phyloP scores from a whole-genome alignment of 2,113 vertebrate genomes.

The Tapirus terrestris region DNA sequence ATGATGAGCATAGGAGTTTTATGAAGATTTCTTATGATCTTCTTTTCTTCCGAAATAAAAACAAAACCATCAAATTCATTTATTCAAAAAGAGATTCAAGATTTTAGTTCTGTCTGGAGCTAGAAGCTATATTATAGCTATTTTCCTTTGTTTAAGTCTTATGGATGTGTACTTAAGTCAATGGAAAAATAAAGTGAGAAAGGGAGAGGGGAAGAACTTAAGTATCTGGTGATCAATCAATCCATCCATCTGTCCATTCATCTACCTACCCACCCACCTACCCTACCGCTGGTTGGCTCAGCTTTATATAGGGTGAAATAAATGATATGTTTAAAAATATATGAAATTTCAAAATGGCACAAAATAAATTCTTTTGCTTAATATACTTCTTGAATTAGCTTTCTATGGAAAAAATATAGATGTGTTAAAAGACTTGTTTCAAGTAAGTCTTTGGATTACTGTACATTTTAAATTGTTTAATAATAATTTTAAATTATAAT shows the following conservation, averaged over 20 bases:
- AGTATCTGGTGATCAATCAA: not conserved
- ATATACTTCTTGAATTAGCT: not conserved
- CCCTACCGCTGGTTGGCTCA: not conserved
- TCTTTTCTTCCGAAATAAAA: slow-evolving; percentile 47
- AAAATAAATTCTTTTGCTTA: slow-evolving; percentile 50
- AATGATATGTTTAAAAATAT: slow-evolving; percentile 19
- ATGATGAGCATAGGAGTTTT: not conserved
- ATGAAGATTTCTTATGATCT: slow-evolving; percentile 23
- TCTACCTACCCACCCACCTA: not conserved
- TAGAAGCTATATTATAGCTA: not conserved
- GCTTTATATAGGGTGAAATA: slow-evolving; percentile 11
- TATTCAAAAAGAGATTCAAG: not conserved
- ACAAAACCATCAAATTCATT: not conserved
- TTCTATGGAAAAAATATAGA: not conserved
- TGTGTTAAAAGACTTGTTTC: slow-evolving; percentile 50
- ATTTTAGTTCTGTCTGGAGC: slow-evolving; percentile 22
- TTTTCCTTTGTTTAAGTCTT: slow-evolving; percentile 18
- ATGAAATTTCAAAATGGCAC: slow-evolving; percentile 21
- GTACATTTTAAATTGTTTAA: slow-evolving; percentile 31
- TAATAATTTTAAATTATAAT: slow-evolving; percentile 21
- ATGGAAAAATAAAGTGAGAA: slow-evolving; percentile 39
- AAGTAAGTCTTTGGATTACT: slow-evolving; percentile 26
- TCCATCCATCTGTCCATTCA: not conserved
- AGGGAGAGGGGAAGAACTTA: not conserved
- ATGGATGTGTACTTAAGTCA: not conserved